Base-by-base conservation (phyloP, 2,888 invertebrate species). In the Perizoma flavofasciatum region DNA sequence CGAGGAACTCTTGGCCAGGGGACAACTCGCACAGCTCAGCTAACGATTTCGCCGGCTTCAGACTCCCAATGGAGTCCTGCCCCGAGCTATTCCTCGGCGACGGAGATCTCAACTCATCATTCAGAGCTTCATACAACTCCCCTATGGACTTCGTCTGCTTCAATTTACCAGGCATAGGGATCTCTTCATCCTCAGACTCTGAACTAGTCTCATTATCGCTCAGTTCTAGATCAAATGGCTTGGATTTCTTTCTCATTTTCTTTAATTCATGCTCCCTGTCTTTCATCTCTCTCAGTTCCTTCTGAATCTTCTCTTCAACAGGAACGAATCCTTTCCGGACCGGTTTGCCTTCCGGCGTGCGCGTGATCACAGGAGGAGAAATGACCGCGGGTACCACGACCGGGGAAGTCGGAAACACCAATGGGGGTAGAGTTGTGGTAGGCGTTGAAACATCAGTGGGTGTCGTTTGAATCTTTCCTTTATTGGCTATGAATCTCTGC, bases 291-390 rank as follows among this genome's bases (percentile, higher is more conserved):
- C 95, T 93, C 52, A 98, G 88, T 83, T 98, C 98, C 66, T 95
- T 95, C 77, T 97, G 96, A 72, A 98, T 98, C 85, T 97, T 97
- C 74, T 97, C 96, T 81, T 98, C 97, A 4, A 97, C 97, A 0
- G 97, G 96, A 5, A 97, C 94, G 81, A 94, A 96, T 10, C 96
- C 96, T 68, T 96, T 96, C 57, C 96, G 93, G 39, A 95, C 91
- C 0, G 94, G 94, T 69, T 94, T 94, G 0, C 95, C 95, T 67
- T 94, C 94, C 1, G 93, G 86, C 49, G 93, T 93, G 55, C 94
- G 93, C 59, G 91, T 88, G 64, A 94, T 68, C 11, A 82, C 73
- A 5, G 86, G 82, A 6, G 88, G 82, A 34, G 81, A 64, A 9
- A 66, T 51, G 56, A 80, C 67, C 11, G 78, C 74, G 3, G 86